Evolutionary conservation across 2,113 vertebrate genomes (phyloP).

Genomic region (Odontophorus gujanensis): DNA sequence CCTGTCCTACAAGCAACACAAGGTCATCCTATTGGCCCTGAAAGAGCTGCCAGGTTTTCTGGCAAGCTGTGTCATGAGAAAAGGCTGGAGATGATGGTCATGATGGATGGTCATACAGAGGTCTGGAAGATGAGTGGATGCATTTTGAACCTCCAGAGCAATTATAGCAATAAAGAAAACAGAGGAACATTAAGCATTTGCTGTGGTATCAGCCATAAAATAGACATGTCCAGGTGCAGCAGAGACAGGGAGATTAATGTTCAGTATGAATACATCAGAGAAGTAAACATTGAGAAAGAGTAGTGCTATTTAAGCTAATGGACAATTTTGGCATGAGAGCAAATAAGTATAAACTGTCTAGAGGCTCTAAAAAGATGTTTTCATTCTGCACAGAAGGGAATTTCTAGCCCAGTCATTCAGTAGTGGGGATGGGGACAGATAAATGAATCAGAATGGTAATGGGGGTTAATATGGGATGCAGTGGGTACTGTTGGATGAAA

Average conservation of each 20-base stretch:
- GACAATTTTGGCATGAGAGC: conserved; percentile 27
- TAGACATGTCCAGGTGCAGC: neutral
- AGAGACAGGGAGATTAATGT: neutral
- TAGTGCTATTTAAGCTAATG: conserved; percentile 45
- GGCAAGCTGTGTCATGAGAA: neutral
- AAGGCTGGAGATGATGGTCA: neutral
- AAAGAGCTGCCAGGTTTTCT: neutral
- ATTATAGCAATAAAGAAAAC: neutral
- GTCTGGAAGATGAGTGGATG: neutral
- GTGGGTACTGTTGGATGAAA: neutral
- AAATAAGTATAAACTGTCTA: neutral
- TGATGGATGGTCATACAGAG: neutral
- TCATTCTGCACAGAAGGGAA: neutral
- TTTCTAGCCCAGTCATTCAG: neutral
- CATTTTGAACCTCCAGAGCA: neutral
- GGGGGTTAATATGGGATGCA: neutral
- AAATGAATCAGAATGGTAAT: neutral
- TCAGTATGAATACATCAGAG: neutral
- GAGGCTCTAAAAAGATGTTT: conserved; percentile 35
- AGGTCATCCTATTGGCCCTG: neutral
- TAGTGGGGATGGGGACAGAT: neutral
- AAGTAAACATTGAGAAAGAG: neutral
- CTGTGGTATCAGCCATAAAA: neutral
- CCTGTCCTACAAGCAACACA: neutral
- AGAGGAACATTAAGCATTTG: neutral